Percentiles rank a stretch among this genome's conserved stretches.
These are phyloP conservation scores for Marcusenius ussheri DNA, from an alignment of 2,113 vertebrate species.

Conservation along the genomic window DNA sequence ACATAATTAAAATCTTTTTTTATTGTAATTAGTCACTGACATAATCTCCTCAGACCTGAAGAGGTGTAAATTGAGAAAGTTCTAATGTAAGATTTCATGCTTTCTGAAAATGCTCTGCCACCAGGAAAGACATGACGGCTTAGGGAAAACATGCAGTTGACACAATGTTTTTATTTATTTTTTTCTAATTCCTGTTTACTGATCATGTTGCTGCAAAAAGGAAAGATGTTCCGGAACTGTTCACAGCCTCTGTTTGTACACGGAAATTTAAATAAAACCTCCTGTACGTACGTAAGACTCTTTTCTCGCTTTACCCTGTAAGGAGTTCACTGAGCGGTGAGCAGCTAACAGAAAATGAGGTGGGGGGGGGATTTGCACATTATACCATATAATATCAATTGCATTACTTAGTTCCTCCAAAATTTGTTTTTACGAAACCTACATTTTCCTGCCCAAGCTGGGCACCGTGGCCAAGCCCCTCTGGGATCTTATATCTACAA, in stretches of 20 bases:
- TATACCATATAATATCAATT: not conserved
- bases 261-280: slow-evolving; percentile 63
- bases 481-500: not conserved
- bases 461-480: not conserved
- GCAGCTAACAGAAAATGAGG: not conserved
- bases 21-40: not conserved
- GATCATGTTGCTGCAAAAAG: slow-evolving; percentile 40
- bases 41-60: not conserved
- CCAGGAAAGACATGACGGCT: not conserved
- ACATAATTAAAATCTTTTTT: not conserved
- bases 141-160: not conserved
- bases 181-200: slow-evolving; percentile 36
- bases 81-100: slow-evolving; percentile 17
- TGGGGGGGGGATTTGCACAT: not conserved
- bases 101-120: slow-evolving; percentile 18
- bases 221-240: slow-evolving; percentile 41
- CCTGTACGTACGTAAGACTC: slow-evolving; percentile 46
- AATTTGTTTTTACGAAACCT: not conserved
- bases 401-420: not conserved
- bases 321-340: not conserved
- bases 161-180: slow-evolving; percentile 21
- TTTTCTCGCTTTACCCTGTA: not conserved
- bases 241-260: slow-evolving; percentile 65
- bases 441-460: not conserved
- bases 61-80: slow-evolving; percentile 13